These are phyloP conservation scores for Sanderia malayensis DNA, from an alignment of 30 jellyfish, hydroid and myxozoan species.

Conservation along the genomic window DNA sequence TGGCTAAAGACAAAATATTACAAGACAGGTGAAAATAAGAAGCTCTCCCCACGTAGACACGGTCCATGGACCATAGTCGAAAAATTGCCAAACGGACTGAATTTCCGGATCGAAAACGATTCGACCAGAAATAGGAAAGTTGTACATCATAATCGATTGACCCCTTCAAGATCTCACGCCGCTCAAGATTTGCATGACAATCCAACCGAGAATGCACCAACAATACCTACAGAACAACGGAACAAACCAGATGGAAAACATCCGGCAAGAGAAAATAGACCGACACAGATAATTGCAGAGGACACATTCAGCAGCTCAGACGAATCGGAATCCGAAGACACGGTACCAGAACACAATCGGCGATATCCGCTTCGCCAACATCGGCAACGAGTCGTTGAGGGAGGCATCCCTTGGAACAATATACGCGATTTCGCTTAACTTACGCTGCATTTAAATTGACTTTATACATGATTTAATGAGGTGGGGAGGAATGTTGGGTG, in stretches of 20 bases:
- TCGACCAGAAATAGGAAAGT: slow-evolving; percentile 9
- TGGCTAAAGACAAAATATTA: slow-evolving; percentile 8
- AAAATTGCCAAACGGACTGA: slow-evolving; percentile 12
- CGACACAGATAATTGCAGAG: neutral
- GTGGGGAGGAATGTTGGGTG: slow-evolving; percentile 13
- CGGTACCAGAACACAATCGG: slow-evolving; percentile 16
- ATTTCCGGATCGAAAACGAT: slow-evolving; percentile 20
- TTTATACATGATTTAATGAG: neutral
- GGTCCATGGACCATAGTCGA: slow-evolving; percentile 2
- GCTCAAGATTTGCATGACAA: neutral
- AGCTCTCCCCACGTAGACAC: slow-evolving; percentile 16
- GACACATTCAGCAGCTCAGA: neutral
- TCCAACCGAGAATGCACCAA: neutral
- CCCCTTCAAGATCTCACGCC: slow-evolving; percentile 14
- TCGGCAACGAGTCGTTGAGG: slow-evolving; percentile 13
- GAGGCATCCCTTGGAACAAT: slow-evolving; percentile 21
- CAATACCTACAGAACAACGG: neutral
- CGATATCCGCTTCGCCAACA: slow-evolving; percentile 21
- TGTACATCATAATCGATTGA: slow-evolving; percentile 18
- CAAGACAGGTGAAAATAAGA: slow-evolving; percentile 14
- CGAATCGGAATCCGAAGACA: neutral
- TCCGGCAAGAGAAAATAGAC: neutral
- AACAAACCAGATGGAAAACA: neutral
- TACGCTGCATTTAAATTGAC: slow-evolving; percentile 10
- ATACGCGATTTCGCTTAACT: slow-evolving; percentile 3